Base-by-base conservation (phyloP, 2,888 invertebrate species). In the Megamerina dolium region DNA sequence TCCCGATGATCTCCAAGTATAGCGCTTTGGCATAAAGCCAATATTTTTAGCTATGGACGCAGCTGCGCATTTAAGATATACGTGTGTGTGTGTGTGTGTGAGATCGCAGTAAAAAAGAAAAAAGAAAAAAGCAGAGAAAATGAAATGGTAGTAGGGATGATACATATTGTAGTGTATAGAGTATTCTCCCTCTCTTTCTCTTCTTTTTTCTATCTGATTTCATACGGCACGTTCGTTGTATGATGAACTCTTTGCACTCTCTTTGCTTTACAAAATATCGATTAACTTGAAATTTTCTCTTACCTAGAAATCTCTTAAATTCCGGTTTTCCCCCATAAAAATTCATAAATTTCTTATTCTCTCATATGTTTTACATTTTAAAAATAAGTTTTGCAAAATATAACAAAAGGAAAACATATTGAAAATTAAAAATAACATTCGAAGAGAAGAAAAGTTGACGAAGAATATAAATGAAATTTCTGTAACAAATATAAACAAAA, bases 11-110 rank as follows among this genome's bases (percentile, higher is more conserved):
- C 82, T 81, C 85, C 86, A 85, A 87, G 85, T 87, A 85, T 87
- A 87, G 86, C 79, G 80, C 78, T 80, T 83, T 87, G 87, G 87
- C 82, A 68, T 52, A 57, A 49, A 74, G 85, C 86, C 86, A 86
- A 79, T 70, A 72, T 55, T 57, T 63, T 60, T 62, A 60, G 55
- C 56, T 59, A 72, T 36, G 42, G 33, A 35, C 32, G 42, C 23
- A 61, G 67, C 54, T 60, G 60, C 62, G 60, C 66, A 59, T 51
- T 55, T 59, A 49, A 45, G 6, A 54, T 47, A 55, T 57, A 56
- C 53, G 59, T 57, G 51, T 46, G 29, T 23, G 18, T 20, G 10
- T 8, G 23, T 14, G 18, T n/a, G n/a, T n/a, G 31, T 37, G 38
- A 16, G 37, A 4, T 12, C 14, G n/a, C 18, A 14, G n/a, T 26